These are phyloP conservation scores for Drosophila suzukii DNA, from an alignment of 1,140 invertebrate species.

Conservation along the genomic window DNA sequence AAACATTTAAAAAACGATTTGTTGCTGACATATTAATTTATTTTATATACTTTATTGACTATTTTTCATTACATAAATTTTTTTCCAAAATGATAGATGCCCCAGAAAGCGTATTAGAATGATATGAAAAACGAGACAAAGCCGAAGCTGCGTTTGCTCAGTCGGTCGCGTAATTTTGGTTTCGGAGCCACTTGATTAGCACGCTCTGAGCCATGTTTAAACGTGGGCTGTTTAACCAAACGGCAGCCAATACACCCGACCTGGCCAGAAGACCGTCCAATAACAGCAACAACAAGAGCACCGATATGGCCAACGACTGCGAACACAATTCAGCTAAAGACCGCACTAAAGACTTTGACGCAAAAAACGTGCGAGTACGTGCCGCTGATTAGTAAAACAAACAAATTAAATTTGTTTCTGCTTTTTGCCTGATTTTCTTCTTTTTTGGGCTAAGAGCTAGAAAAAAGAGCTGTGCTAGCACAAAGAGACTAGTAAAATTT, in stretches of 20 bases:
- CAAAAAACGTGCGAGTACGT: slow-evolving; percentile 73
- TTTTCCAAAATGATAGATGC: no score
- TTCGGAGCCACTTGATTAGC: slow-evolving; percentile 74
- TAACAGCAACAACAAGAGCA: slow-evolving; percentile 29
- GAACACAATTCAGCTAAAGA: slow-evolving; percentile 59
- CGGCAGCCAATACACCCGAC: slow-evolving; percentile 41
- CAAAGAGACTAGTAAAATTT: slow-evolving; percentile 30
- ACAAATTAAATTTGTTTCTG: slow-evolving; percentile 72
- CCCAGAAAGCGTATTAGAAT: not conserved
- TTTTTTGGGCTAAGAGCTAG: slow-evolving; percentile 35
- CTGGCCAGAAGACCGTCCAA: slow-evolving; percentile 15
- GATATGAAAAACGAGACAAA: slow-evolving; percentile 32
- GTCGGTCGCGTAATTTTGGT: slow-evolving; percentile 71
- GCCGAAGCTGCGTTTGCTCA: slow-evolving; percentile 57
- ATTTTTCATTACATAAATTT: no score
- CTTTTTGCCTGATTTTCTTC: slow-evolving; percentile 18
- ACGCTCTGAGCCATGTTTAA: slow-evolving; percentile 78
- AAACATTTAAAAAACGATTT: no score
- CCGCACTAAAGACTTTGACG: slow-evolving; percentile 68
- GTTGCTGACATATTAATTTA: no score
- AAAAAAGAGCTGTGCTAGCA: slow-evolving; percentile 16
- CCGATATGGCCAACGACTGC: slow-evolving; percentile 26
- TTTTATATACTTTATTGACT: no score
- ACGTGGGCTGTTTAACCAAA: slow-evolving; percentile 77
- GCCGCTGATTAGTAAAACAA: slow-evolving; percentile 79